Conservation (phyloP, 1,140 invertebrate species). For the Wiebesia pumilae region DNA sequence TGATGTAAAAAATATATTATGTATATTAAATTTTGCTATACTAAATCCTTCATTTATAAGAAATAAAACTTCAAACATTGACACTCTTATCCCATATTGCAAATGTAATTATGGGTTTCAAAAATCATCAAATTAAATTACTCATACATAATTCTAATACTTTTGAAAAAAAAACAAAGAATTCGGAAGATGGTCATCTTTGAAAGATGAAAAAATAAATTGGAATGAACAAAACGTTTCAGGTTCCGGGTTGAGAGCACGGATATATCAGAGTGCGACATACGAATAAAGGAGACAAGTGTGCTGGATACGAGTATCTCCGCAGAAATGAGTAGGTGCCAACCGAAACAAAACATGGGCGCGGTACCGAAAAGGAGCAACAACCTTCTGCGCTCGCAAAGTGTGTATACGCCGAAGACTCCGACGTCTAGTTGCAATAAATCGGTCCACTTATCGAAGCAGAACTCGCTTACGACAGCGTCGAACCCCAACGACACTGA, state of each 20-base stretch:
- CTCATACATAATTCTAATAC: no score
- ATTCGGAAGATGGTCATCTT: no score
- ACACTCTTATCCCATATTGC: no score
- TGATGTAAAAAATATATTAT: no score
- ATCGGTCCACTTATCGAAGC: conserved; percentile 56
- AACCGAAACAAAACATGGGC: conserved; percentile 50
- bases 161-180: no score
- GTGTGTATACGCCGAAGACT: conserved; percentile 66
- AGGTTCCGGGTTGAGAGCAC: conserved; percentile 72
- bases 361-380: conserved; percentile 51
- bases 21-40: no score
- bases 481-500: conserved; percentile 70
- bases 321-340: conserved; percentile 55
- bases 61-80: no score
- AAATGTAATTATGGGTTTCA: no score
- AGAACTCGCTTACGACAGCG: conserved; percentile 71
- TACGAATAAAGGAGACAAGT: conserved; percentile 67
- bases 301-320: conserved; percentile 54
- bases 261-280: conserved; percentile 71
- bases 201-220: no score
- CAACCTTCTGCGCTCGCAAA: conserved; percentile 68
- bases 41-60: no score
- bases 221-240: conserved; percentile 13
- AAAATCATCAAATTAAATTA: no score
- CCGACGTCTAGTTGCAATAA: conserved; percentile 50